Base-by-base conservation (phyloP, 1,140 invertebrate genomes). In the Micrasema longulum region DNA sequence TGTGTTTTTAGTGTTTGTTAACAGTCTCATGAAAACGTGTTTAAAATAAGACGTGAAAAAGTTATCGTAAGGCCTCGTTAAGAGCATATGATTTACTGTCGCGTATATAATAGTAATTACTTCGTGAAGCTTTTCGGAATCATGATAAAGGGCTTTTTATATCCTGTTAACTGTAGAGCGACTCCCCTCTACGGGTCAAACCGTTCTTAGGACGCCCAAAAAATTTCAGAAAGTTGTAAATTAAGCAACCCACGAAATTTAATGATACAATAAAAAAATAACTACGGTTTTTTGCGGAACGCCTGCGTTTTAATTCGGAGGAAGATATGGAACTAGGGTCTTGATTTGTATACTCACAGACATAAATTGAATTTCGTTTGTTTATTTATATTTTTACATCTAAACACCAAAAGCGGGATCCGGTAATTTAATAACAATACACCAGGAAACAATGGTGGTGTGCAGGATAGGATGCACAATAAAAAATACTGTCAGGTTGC, bases 211-310 rank as follows among this genome's bases (percentile, higher is more conserved):
- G 41, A 64, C 62, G 60, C 38, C 18, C 14, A 9, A 26, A 22
- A 9, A 43, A 22, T 45, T 64, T 43, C 22, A 1, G 3, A 22
- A 43, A 14, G 38, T 45, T 64, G 41, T 64, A 64, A 48, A 45
- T 47, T 48, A 48, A 12, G 6, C 20, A 22, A 18, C 26, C 38
- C 38, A 23, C 41, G 20, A 43, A 45, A 47, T 64, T 64, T 64
- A 64, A 64, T 47, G 36, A 31, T n/a, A 47, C 62, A 47, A 64
- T 48, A 64, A 45, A 64, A 47, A 64, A 45, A 35, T 45, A 45
- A 48, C 38, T 36, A 22, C 10, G n/a, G 38, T 64, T 64, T 64
- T 64, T 45, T 26, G 38, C 16, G 26, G 16, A 57, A 57, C 45
- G 62, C 16, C 41, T 36, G 18, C 14, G 45, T 16, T 16, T 18